Evolutionary conservation across 2,888 invertebrate genomes (phyloP).

Genomic region (Tenthredo livida): DNA sequence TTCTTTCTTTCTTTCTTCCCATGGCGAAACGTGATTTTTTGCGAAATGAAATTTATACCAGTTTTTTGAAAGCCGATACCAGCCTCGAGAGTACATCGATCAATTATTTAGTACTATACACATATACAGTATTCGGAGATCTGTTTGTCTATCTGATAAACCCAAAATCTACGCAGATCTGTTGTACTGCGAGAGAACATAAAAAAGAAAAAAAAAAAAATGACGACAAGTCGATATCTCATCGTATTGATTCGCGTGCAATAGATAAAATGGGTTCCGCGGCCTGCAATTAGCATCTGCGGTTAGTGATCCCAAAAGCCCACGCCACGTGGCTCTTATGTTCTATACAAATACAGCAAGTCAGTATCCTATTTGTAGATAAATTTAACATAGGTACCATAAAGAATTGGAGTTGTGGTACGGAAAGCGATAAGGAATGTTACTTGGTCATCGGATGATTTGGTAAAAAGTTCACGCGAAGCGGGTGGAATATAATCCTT

Average conservation of each 20-base stretch:
- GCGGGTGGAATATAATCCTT: constrained; percentile 33
- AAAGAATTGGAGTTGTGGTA: background rate
- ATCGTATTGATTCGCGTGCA: background rate
- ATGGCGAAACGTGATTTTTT: constrained; percentile 18
- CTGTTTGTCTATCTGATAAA: background rate
- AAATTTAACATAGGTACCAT: background rate
- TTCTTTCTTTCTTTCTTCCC: too few relatives aligned
- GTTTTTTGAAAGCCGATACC: background rate
- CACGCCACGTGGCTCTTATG: background rate
- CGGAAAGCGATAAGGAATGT: constrained; percentile 51
- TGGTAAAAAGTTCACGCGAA: constrained; percentile 39
- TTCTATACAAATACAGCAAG: background rate
- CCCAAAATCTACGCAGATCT: background rate
- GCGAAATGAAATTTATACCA: constrained; percentile 16
- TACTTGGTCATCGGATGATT: constrained; percentile 47
- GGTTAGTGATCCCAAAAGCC: background rate
- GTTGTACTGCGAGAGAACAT: background rate
- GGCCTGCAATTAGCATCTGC: background rate
- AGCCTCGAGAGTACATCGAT: background rate
- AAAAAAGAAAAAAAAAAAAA: background rate
- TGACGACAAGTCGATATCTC: background rate
- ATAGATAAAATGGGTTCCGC: background rate
- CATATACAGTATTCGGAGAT: background rate
- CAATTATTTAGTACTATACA: background rate
- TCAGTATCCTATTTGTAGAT: background rate